Conservation (phyloP, 2,797 vertebrate genomes). For the Takifugu rubripes region DNA sequence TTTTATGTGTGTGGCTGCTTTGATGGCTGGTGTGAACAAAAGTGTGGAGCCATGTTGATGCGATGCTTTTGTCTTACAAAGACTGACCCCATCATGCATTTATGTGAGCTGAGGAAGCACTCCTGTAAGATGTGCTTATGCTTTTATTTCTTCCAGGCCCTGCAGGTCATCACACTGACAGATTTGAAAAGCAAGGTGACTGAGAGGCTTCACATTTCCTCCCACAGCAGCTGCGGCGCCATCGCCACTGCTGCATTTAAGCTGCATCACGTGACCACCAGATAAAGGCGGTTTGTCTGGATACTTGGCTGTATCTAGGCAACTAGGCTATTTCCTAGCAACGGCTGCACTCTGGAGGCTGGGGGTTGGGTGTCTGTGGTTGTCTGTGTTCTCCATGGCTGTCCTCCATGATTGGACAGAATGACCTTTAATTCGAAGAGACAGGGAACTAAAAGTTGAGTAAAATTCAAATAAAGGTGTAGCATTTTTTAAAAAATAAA, state of each 20-base stretch:
- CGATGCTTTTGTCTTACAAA: neutral
- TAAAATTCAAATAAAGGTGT: no score
- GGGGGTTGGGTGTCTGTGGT: conserved; percentile 58
- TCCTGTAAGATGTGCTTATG: conserved; percentile 10
- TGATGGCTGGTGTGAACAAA: conserved; percentile 8
- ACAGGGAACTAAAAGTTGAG: neutral
- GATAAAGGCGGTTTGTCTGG: conserved; percentile 67
- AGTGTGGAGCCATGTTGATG: conserved; percentile 10
- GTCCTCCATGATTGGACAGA: conserved; percentile 31
- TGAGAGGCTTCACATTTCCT: conserved; percentile 23
- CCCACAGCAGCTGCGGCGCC: conserved; percentile 50
- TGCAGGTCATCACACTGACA: conserved; percentile 1
- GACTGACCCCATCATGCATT: conserved; percentile 7
- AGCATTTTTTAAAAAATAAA: no score
- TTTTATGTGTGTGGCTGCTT: neutral
- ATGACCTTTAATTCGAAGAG: conserved; percentile 43
- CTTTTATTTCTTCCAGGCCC: neutral
- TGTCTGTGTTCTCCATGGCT: conserved; percentile 26
- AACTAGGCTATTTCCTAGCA: conserved; percentile 70
- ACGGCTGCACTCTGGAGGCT: conserved; percentile 55
- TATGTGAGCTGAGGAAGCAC: neutral
- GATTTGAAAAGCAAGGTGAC: conserved; percentile 12
- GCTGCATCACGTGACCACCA: conserved; percentile 60
- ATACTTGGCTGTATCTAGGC: conserved; percentile 66
- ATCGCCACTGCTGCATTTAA: conserved; percentile 58